These are phyloP conservation scores for Steinernema hermaphroditum DNA, from an alignment of 2,888 invertebrate genomes.

Conservation along the genomic window DNA sequence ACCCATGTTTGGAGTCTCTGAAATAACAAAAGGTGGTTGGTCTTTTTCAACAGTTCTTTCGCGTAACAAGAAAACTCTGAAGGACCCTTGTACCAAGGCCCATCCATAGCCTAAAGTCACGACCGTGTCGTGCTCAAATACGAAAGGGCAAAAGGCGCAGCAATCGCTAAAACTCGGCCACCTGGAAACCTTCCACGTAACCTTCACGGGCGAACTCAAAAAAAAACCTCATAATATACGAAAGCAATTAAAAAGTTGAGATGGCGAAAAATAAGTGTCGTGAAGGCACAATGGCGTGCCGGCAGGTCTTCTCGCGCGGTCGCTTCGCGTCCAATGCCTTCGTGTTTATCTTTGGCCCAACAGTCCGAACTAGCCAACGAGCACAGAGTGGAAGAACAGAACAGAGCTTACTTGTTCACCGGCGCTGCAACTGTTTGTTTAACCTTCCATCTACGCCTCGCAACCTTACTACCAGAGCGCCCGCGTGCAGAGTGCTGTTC, in stretches of 20 bases:
- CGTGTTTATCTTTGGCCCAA: constrained; percentile 3
- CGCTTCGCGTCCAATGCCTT: neutral
- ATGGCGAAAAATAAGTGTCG: too few species aligned
- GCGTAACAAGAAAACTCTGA: too few species aligned
- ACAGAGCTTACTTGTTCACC: constrained; percentile 4
- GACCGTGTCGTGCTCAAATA: neutral
- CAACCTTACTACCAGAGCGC: neutral
- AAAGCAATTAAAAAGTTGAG: neutral
- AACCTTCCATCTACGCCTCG: constrained; percentile 22
- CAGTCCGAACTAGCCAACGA: constrained; percentile 5
- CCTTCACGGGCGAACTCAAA: too few species aligned
- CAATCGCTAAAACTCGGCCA: too few species aligned
- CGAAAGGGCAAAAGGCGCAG: neutral
- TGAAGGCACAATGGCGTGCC: too few species aligned
- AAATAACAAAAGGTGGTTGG: too few species aligned
- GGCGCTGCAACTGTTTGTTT: constrained; percentile 19
- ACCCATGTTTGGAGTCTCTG: constrained; percentile 18
- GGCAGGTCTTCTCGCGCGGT: neutral
- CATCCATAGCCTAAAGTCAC: neutral
- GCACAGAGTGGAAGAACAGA: neutral
- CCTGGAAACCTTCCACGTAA: too few species aligned
- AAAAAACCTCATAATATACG: neutral
- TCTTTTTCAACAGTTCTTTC: too few species aligned
- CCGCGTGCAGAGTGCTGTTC: neutral
- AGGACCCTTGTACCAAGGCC: neutral